Evolutionary conservation across 2,888 invertebrate genomes (phyloP), one percentile per base, ranked within the genome.

Genomic region (Phyllotreta striolata): DNA sequence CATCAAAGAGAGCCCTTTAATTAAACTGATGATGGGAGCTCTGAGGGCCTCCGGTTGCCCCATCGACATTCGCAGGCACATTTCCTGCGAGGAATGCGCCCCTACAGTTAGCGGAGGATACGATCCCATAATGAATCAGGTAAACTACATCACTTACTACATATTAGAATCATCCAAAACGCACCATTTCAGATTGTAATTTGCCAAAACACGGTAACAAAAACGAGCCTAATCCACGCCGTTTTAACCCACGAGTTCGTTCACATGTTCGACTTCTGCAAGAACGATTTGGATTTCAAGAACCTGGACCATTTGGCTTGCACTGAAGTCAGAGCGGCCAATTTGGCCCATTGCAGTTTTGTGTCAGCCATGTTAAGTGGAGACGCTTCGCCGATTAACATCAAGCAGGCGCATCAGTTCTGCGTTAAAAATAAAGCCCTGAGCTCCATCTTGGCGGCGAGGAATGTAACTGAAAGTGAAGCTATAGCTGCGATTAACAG

Each of bases 201-300:
- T 1, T 98, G 97, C 74, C 93, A 96, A 78, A 97, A 97, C 81
- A 90, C 89, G 61, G 90, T 91, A 0, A 85, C 81, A 13, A 85
- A 83, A 34, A 85, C 89, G 76, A 88, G 88, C 8, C 84, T 89
- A 79, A 88, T 94, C 0, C 91, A 92, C 78, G 91, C 90, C 14
- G 91, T 95, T 0, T 79, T 98, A 44, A 88, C 91, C 0, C 98
- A 98, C 75, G 98, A 98, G 82, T 88, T 98, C 87, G 91, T 97
- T 51, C 98, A 98, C 79, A 96, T 97, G 93, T 97, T 95, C 77
- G 98, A 98, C 80, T 92, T 89, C 78, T 98, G 98, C 79, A 87
- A 90, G 46, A 92, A 95, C 70, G 88, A 97, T 51, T 78, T 96
- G 61, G 92, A 98, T 81, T 94, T 96, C 74, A 90, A 87, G 73